These are phyloP conservation scores for Lipotes vexillifer DNA, from an alignment of 2,113 vertebrate species.

Conservation along the genomic window DNA sequence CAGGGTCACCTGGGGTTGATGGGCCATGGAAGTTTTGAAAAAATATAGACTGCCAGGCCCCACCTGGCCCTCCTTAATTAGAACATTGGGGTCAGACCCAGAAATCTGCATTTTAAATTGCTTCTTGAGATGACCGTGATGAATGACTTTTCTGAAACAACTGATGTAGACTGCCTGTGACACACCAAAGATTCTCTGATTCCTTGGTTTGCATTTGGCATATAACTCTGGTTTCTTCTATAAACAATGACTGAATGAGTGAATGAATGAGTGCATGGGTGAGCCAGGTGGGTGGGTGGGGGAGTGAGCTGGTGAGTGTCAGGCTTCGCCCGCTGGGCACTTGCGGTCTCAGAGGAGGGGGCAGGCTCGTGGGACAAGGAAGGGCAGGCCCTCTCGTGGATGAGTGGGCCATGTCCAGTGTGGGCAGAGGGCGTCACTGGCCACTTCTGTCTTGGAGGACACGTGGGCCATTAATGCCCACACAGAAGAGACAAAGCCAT, in stretches of 20 bases:
- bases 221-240: not conserved
- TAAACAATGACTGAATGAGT: not conserved
- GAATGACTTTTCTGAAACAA: not conserved
- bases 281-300: no score
- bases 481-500: not conserved
- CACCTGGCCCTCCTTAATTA: not conserved
- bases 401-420: fast-evolving
- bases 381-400: not conserved
- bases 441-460: not conserved
- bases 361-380: not conserved
- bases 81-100: not conserved
- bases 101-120: not conserved
- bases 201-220: not conserved
- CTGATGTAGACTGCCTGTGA: not conserved
- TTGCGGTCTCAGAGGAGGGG: not conserved
- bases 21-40: not conserved
- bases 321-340: not conserved
- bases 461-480: fast-evolving
- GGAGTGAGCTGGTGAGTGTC: not conserved
- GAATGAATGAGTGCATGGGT: no score
- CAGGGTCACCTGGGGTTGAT: not conserved
- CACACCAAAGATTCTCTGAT: not conserved
- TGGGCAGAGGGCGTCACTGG: fast-evolving
- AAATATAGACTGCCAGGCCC: not conserved
- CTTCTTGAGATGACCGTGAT: not conserved